A percentile compares a stretch with the other conserved stretches of the same genome.
These are phyloP conservation scores for Cyanoliseus patagonus DNA, from an alignment of 2,113 vertebrate species.

Conservation along the genomic window DNA sequence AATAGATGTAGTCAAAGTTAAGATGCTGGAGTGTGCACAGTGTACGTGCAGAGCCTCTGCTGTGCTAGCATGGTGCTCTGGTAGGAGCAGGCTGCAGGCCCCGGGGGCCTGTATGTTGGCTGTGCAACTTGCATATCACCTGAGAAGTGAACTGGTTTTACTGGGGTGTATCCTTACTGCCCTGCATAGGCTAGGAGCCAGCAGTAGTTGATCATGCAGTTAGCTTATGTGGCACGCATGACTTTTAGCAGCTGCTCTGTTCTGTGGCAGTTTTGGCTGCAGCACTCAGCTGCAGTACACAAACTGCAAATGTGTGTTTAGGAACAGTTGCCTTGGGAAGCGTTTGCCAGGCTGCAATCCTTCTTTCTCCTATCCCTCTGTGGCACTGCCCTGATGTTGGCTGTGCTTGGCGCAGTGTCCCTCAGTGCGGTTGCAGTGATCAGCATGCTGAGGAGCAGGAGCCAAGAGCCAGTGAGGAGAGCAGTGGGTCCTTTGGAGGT, in stretches of 20 bases:
- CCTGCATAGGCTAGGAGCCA: not conserved
- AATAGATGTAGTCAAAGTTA: not conserved
- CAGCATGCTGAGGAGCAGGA: not conserved
- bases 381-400: not conserved
- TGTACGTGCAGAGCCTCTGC: not conserved
- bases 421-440: not conserved
- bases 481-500: slow-evolving; percentile 4
- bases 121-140: accelerated
- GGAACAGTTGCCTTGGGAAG: not conserved
- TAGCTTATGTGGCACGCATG: accelerated
- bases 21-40: not conserved
- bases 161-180: accelerated
- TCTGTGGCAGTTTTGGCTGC: accelerated
- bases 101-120: not conserved
- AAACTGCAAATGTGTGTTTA: accelerated
- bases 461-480: not conserved
- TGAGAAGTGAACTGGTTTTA: not conserved
- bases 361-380: not conserved
- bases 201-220: accelerated
- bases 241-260: not conserved
- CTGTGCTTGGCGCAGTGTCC: not conserved
- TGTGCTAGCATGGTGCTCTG: accelerated
- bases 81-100: not conserved
- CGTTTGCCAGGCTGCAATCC: not conserved
- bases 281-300: not conserved